Percentiles rank a stretch among this genome's conserved stretches.
phyloP scores from a whole-genome alignment of 2,113 vertebrate genomes.

The Trogon surrucura region DNA sequence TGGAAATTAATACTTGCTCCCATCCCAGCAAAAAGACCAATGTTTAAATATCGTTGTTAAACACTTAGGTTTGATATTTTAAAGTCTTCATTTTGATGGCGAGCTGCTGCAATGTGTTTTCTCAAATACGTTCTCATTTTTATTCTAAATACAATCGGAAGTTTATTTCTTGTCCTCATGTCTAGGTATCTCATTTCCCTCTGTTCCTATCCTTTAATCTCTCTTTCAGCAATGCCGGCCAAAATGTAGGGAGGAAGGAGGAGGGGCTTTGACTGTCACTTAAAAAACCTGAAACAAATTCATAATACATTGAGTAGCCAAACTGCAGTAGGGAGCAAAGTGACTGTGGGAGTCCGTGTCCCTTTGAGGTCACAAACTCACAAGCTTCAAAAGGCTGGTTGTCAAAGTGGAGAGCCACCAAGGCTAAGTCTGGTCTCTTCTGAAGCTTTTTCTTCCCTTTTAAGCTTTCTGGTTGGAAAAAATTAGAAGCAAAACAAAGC shows the following conservation, averaged over 20 bases:
- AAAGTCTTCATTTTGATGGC: background rate
- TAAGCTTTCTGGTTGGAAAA: background rate
- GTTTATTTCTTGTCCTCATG: background rate
- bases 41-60: background rate
- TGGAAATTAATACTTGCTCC: background rate
- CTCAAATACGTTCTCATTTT: background rate
- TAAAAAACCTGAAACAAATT: background rate
- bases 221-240: background rate
- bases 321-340: background rate
- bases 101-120: rapidly evolving
- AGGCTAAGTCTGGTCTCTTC: background rate
- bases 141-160: background rate
- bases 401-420: background rate
- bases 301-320: background rate
- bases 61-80: background rate
- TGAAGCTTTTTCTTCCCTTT: background rate
- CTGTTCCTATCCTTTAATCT: background rate
- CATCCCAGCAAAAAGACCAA: background rate
- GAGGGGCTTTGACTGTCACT: background rate
- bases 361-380: background rate
- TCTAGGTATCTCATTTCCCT: background rate
- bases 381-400: background rate
- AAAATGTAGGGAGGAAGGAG: background rate
- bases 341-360: background rate
- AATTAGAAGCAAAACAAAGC: background rate